phyloP scores from a whole-genome alignment of 2,888 invertebrate genomes.

The Eugnorisma glareosa region DNA sequence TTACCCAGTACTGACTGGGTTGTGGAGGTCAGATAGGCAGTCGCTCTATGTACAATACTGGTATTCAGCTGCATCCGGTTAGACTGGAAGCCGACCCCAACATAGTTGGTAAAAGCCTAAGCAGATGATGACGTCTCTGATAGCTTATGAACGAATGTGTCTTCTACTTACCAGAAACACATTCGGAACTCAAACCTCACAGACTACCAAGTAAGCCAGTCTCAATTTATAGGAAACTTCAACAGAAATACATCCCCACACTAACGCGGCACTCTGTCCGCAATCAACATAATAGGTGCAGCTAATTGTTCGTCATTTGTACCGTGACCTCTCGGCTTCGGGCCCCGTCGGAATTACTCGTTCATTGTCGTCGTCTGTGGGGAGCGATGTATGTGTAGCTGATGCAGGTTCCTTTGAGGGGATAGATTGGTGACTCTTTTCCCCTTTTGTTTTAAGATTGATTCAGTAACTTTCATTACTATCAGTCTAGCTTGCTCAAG shows the following conservation, averaged over 20 bases:
- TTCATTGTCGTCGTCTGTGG: conserved; percentile 40
- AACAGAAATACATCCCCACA: conserved; percentile 28
- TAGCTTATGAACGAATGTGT: background rate
- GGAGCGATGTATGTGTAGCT: conserved; percentile 20
- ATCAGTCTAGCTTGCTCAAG: background rate
- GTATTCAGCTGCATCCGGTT: too few relatives aligned
- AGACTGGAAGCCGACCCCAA: too few relatives aligned
- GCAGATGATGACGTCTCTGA: background rate
- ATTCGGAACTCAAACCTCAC: background rate
- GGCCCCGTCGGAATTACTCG: conserved; percentile 22
- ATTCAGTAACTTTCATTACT: background rate
- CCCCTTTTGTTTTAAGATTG: background rate
- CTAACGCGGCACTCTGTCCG: conserved; percentile 38
- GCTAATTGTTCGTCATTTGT: conserved; percentile 64
- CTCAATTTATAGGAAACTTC: background rate
- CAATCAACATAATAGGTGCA: conserved; percentile 61
- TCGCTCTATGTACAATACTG: too few relatives aligned
- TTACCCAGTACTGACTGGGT: too few relatives aligned
- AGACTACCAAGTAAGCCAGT: background rate
- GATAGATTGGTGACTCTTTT: background rate
- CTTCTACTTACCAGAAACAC: background rate
- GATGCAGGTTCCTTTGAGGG: conserved; percentile 18
- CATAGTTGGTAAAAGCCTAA: too few relatives aligned
- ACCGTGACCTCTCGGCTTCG: conserved; percentile 41
- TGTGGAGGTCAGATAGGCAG: too few relatives aligned